phyloP scores from a whole-genome alignment of 2,888 invertebrate genomes.

The Tachina lurida region DNA sequence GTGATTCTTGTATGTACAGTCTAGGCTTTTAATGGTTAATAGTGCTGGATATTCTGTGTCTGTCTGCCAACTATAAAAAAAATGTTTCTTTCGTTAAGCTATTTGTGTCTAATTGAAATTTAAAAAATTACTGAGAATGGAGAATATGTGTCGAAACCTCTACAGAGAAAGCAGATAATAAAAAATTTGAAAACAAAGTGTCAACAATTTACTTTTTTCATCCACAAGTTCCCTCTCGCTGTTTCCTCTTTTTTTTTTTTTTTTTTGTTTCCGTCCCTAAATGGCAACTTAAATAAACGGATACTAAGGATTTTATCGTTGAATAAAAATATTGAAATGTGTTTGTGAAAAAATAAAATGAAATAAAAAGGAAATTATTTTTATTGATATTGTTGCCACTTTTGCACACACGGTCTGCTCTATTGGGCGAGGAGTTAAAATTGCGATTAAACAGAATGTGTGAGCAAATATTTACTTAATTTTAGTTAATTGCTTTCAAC shows the following conservation, averaged over 20 bases:
- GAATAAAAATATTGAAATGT: conserved; percentile 12
- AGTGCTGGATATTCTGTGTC: not conserved
- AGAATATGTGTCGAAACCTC: not conserved
- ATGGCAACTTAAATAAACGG: conserved; percentile 8
- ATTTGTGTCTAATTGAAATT: conserved; percentile 58
- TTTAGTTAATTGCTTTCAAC: not conserved
- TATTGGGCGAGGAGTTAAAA: not conserved
- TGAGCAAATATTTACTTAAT: not conserved
- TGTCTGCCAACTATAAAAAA: not conserved
- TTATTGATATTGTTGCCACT: conserved; percentile 2
- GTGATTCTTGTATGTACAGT: conserved; percentile 4
- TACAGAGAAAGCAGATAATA: not conserved
- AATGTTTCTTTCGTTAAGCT: not conserved
- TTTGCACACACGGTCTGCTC: not conserved
- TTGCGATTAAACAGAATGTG: conserved; percentile 7
- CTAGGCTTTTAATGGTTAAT: conserved; percentile 1
- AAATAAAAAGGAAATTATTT: conserved; percentile 6
- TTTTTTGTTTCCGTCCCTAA: not conserved
- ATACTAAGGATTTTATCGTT: not conserved
- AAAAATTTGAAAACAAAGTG: not conserved
- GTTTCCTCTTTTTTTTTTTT: not conserved
- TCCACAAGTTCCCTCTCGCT: not conserved
- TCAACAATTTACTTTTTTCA: conserved; percentile 35
- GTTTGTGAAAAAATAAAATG: not conserved
- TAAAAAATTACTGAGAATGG: conserved; percentile 52